These are phyloP conservation scores for Acanthosepion lycidas DNA, from an alignment of 2,888 invertebrate species.

Conservation along the genomic window DNA sequence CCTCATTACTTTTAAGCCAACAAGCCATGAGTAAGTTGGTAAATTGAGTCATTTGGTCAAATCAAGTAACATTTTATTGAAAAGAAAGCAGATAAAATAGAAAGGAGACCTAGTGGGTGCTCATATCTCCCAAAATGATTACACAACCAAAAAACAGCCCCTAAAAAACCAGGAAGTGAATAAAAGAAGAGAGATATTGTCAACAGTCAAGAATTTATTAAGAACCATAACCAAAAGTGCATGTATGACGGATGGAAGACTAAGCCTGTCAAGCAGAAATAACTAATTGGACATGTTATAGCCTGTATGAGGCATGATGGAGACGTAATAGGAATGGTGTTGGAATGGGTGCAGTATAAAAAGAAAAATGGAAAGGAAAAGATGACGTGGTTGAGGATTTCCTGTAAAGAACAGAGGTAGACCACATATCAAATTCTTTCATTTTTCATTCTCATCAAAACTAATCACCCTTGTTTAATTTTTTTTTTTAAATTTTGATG, in stretches of 20 bases:
- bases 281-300: conserved; percentile 4
- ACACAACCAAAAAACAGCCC: neutral
- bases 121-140: neutral
- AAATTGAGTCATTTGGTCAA: neutral
- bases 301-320: neutral
- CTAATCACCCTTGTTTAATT: neutral
- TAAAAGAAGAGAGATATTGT: neutral
- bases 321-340: neutral
- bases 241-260: neutral
- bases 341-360: neutral
- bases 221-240: neutral
- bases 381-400: neutral
- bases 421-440: neutral
- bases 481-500: neutral
- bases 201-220: neutral
- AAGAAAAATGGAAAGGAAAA: neutral
- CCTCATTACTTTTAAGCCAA: neutral
- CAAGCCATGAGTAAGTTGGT: neutral
- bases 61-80: neutral
- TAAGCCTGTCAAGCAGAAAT: conserved; percentile 8
- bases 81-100: neutral
- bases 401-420: neutral
- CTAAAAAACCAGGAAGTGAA: neutral
- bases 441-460: neutral
- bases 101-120: neutral